Conservation (phyloP, 2,113 vertebrate species). For the Mastomys coucha region DNA sequence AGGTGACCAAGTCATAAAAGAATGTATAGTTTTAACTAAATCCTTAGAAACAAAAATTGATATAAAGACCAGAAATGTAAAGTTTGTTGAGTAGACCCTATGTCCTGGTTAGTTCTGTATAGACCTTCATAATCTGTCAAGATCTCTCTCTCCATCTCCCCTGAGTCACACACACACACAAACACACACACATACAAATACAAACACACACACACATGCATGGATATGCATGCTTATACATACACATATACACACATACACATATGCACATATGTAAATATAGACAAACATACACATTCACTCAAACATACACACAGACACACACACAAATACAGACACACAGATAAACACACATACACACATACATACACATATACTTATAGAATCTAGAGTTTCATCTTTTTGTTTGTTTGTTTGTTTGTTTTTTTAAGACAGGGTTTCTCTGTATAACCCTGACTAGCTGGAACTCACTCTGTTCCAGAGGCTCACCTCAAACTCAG, state of each 20-base stretch:
- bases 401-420: too few species aligned
- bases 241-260: not conserved
- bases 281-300: too few species aligned
- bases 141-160: not conserved
- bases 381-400: not conserved
- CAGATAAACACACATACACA: not conserved
- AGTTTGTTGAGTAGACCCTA: not conserved
- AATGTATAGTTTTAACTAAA: not conserved
- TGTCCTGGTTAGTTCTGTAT: not conserved
- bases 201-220: not conserved
- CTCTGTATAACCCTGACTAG: too few species aligned
- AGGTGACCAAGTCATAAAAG: not conserved
- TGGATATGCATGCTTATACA: not conserved
- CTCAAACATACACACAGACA: too few species aligned
- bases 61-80: not conserved
- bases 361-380: rapidly evolving
- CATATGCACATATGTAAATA: not conserved
- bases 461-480: too few species aligned
- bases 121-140: not conserved
- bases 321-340: not conserved
- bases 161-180: not conserved
- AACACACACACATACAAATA: not conserved
- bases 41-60: not conserved
- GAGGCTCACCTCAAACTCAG: too few species aligned
- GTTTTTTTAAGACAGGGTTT: too few species aligned